Base-by-base conservation (phyloP, 2,113 vertebrate species). In the Leptobrachium ailaonicum region DNA sequence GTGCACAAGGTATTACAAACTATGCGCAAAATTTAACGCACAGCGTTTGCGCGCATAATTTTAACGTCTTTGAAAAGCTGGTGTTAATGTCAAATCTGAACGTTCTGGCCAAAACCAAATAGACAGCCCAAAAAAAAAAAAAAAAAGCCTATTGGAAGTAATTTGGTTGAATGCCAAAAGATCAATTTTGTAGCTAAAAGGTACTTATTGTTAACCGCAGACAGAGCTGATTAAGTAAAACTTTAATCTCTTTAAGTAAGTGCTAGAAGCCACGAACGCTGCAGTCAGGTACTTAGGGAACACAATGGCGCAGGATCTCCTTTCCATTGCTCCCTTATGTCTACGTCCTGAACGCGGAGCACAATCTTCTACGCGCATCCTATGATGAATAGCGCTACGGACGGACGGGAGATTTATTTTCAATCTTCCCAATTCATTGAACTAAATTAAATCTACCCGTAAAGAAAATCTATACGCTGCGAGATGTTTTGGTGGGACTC, bases 171-270 rank as follows among this genome's bases (percentile, higher is more conserved):
- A 6, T 74, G 78, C 78, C 78, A 80, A 80, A 80, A 73, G 71
- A 80, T 80, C 78, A 80, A 80, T 80, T 80, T 80, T 80, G 71
- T 13, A 80, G 78, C 78, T 80, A 68, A 74, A 80, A 80, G 78
- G 71, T 80, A 74, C 78, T 74, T 80, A 80, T 80, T 80, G 78
- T 67, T 67, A 73, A 80, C 78, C 71, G 50, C 78, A 80, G 71
- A 73, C 78, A 80, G 67, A 73, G 78, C 78, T 80, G 78, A 80
- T 80, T 73, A 80, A 80, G 78, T 80, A 80, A 73, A 80, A 80
- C 78, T 80, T 60, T 80, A 80, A 80, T 80, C 78, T 74, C 71
- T 74, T 80, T 73, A 80, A 80, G 78, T 74, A 80, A 80, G 78
- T 73, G 71, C 62, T 66, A 71, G 78, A 80, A 80, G 73, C 78